phyloP scores from a whole-genome alignment of 2,888 invertebrate species.

The Periphyllus acericola region DNA sequence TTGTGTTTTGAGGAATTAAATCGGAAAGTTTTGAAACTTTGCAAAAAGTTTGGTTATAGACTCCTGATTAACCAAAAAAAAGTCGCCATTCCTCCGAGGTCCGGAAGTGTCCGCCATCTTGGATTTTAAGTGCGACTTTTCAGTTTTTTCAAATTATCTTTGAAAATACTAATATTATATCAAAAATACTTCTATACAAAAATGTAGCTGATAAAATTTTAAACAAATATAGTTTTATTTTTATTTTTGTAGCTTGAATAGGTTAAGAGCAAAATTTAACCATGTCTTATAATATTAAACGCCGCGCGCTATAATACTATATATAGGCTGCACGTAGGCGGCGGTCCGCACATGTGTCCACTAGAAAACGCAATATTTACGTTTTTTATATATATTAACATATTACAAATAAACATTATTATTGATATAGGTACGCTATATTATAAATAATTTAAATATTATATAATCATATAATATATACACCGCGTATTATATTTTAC shows the following conservation, averaged over 20 bases:
- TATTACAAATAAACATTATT: neutral
- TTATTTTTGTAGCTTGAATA: conserved; percentile 29
- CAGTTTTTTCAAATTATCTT: neutral
- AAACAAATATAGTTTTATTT: neutral
- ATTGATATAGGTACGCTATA: neutral
- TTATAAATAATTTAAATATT: conserved; percentile 1
- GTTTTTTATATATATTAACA: conserved; percentile 7
- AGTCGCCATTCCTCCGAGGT: neutral
- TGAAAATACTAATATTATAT: neutral
- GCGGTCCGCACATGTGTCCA: neutral
- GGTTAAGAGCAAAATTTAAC: conserved; percentile 20
- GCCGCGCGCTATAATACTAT: conserved; percentile 14
- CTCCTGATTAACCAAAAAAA: neutral
- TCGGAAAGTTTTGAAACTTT: neutral
- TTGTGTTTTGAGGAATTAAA: neutral
- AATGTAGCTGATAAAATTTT: no score
- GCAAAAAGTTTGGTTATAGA: neutral
- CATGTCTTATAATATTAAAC: conserved; percentile 22
- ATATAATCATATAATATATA: neutral
- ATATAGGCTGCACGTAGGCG: neutral
- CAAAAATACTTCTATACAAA: neutral
- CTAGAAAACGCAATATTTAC: conserved; percentile 23
- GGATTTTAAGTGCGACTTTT: neutral
- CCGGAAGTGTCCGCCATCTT: neutral
- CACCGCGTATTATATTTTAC: neutral